phyloP scores from a whole-genome alignment of 2,113 vertebrate species.

The Burhinus bistriatus region DNA sequence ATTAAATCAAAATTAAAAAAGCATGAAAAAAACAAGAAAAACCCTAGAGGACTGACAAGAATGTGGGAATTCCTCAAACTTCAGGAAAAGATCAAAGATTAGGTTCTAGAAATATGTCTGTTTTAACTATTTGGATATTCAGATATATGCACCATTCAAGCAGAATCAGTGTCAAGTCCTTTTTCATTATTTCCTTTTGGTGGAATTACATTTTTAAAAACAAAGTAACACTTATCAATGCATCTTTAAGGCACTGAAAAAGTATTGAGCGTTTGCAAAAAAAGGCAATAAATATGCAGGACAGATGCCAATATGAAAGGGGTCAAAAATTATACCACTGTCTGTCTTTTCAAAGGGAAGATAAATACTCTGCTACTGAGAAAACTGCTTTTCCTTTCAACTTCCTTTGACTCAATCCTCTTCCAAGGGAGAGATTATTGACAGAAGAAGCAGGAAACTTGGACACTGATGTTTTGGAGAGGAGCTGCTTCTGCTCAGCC shows the following conservation, averaged over 20 bases:
- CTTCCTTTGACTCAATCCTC: neutral
- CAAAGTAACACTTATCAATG: neutral
- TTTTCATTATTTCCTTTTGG: neutral
- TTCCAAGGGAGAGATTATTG: neutral
- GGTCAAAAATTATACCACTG: neutral
- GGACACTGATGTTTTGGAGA: neutral
- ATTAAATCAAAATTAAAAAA: neutral
- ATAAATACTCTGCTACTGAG: neutral
- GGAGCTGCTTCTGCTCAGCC: neutral
- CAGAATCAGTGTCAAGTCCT: neutral
- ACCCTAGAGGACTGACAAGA: neutral
- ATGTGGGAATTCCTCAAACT: neutral
- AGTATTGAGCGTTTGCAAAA: neutral
- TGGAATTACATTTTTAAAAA: neutral
- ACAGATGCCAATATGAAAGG: neutral
- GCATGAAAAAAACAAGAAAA: neutral
- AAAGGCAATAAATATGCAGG: neutral
- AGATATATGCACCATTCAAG: neutral
- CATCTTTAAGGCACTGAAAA: neutral
- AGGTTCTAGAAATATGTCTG: neutral
- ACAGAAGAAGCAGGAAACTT: neutral
- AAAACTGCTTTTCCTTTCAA: neutral
- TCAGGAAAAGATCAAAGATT: neutral
- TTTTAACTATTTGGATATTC: neutral
- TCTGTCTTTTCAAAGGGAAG: neutral